These are phyloP conservation scores for Diceros bicornis DNA, from an alignment of 2,797 vertebrate species.

Conservation along the genomic window DNA sequence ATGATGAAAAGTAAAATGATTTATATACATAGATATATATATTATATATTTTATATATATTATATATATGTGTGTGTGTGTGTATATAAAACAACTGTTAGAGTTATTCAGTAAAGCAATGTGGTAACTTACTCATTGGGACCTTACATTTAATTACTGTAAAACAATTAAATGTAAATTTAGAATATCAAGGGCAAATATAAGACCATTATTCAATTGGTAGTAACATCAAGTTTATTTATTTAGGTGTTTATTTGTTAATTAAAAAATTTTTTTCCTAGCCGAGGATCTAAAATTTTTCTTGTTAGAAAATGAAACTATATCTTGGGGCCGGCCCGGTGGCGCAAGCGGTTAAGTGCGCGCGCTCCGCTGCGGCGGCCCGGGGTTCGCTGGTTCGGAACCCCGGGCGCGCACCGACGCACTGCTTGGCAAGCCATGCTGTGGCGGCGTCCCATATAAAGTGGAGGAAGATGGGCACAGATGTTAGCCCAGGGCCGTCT, in stretches of 20 bases:
- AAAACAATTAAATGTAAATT: slow-evolving; percentile 25
- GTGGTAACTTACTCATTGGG: slow-evolving; percentile 31
- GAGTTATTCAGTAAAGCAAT: slow-evolving; percentile 29
- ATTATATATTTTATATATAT: neutral
- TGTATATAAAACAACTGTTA: neutral
- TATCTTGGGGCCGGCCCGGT: too few relatives aligned
- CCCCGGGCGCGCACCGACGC: too few relatives aligned
- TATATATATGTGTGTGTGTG: neutral
- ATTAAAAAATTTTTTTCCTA: slow-evolving; percentile 33
- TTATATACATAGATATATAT: neutral
- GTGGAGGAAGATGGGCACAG: too few relatives aligned
- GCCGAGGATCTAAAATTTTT: slow-evolving; percentile 52
- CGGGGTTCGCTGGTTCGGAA: too few relatives aligned
- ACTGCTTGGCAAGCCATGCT: too few relatives aligned
- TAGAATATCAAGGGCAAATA: slow-evolving; percentile 44
- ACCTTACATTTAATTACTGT: neutral
- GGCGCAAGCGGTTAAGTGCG: too few relatives aligned
- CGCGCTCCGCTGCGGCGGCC: too few relatives aligned
- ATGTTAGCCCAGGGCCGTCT: too few relatives aligned
- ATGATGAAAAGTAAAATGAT: slow-evolving; percentile 38
- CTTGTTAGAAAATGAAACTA: slow-evolving; percentile 47
- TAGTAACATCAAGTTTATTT: neutral
- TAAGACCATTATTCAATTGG: neutral
- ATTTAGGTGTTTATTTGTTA: slow-evolving; percentile 47
- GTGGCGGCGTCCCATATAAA: too few relatives aligned